phyloP scores from a whole-genome alignment of 1,140 invertebrate genomes.

The Drosophila arizonae region DNA sequence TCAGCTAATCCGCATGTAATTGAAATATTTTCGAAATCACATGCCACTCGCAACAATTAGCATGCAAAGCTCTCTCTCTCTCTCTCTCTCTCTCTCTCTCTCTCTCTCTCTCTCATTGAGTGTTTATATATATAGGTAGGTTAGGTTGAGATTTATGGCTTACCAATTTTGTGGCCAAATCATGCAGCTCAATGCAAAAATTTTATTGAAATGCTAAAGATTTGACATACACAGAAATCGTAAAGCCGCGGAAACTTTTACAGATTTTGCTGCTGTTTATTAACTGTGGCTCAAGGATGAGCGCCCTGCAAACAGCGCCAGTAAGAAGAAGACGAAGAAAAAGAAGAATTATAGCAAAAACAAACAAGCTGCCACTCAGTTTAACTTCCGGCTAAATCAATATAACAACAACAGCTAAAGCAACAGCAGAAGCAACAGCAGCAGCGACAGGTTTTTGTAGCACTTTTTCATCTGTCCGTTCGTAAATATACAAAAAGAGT shows the following conservation, averaged over 20 bases:
- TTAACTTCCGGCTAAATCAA: slow-evolving; percentile 43
- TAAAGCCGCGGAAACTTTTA: slow-evolving; percentile 6
- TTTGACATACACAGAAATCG: background rate
- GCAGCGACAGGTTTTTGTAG: slow-evolving; percentile 45
- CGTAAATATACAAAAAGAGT: background rate
- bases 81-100: background rate
- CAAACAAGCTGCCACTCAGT: slow-evolving; percentile 6
- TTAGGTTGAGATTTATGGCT: slow-evolving; percentile 50
- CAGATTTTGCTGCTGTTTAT: slow-evolving; percentile 1
- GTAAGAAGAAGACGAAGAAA: background rate
- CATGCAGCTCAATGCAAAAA: slow-evolving; percentile 41
- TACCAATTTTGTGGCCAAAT: slow-evolving; percentile 49
- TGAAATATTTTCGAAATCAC: slow-evolving; percentile 70
- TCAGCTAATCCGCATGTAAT: slow-evolving; percentile 48
- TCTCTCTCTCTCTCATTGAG: background rate
- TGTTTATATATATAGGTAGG: slow-evolving; percentile 5
- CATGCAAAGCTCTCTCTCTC: slow-evolving; percentile 23
- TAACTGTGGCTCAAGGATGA: slow-evolving; percentile 34
- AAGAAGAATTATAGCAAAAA: background rate
- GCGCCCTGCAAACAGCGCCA: slow-evolving; percentile 33
- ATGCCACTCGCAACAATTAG: slow-evolving; percentile 65
- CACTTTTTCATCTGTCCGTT: background rate
- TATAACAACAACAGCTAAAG: slow-evolving; percentile 23
- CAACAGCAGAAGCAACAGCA: slow-evolving; percentile 24
- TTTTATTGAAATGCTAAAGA: slow-evolving; percentile 49